These are phyloP conservation scores for Microcebus tavaratra DNA, from an alignment of 2,113 vertebrate genomes.

Conservation along the genomic window DNA sequence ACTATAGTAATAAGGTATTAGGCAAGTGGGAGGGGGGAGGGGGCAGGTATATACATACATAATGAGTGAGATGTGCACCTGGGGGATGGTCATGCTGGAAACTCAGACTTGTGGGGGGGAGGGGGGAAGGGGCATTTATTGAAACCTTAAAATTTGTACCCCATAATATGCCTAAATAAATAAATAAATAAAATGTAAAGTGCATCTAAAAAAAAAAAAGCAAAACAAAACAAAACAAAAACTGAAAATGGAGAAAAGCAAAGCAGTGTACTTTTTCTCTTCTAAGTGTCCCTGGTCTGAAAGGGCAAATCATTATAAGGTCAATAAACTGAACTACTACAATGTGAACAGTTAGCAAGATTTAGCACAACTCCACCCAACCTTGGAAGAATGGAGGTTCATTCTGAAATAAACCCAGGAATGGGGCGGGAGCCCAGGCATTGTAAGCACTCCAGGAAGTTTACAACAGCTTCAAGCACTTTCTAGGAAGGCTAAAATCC, in stretches of 20 bases:
- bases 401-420: neutral
- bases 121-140: too few species aligned
- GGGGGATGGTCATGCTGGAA: too few species aligned
- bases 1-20: too few species aligned
- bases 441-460: neutral
- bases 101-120: too few species aligned
- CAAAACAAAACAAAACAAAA: neutral
- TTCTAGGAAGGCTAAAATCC: slow-evolving; percentile 56
- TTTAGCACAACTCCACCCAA: neutral
- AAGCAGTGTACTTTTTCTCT: neutral
- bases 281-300: neutral
- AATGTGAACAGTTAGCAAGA: neutral
- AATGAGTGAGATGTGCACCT: too few species aligned
- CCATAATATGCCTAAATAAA: too few species aligned
- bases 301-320: neutral
- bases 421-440: neutral
- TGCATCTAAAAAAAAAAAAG: neutral
- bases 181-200: too few species aligned
- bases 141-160: too few species aligned
- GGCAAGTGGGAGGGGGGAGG: too few species aligned
- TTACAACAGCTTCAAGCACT: slow-evolving; percentile 20
- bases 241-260: neutral
- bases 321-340: neutral
- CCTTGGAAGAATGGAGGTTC: neutral
- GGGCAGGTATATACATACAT: too few species aligned